Evolutionary conservation across 2,797 vertebrate genomes (phyloP).

Genomic region (Toxotes lorentzi): DNA sequence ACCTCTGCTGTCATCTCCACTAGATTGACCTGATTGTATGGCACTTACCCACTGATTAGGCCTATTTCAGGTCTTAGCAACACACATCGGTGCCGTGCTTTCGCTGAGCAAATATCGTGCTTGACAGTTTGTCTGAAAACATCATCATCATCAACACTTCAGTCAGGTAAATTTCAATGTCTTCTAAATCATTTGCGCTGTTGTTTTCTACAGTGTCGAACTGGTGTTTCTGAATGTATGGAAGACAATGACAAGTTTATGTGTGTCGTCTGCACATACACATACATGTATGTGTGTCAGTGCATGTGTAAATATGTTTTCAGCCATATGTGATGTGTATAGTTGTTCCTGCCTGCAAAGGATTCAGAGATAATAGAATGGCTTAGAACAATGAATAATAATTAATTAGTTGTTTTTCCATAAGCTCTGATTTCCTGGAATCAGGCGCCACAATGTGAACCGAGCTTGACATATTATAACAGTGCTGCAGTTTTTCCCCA

Average conservation of each 20-base stretch:
- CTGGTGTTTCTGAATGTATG: neutral
- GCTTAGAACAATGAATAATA: neutral
- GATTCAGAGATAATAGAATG: no score
- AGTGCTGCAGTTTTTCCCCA: no score
- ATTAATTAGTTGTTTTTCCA: neutral
- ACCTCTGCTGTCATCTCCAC: slow-evolving; percentile 25
- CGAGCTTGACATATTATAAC: no score
- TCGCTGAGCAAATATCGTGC: slow-evolving; percentile 7
- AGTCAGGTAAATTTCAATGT: neutral
- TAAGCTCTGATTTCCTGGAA: neutral
- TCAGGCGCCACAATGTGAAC: neutral
- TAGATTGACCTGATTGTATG: slow-evolving; percentile 39
- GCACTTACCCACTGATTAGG: slow-evolving; percentile 41
- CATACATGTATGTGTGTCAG: neutral
- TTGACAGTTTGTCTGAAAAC: slow-evolving; percentile 51
- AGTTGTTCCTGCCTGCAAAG: no score
- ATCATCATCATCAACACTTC: slow-evolving; percentile 34
- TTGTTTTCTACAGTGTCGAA: neutral
- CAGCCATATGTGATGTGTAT: no score
- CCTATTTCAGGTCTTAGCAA: slow-evolving; percentile 39
- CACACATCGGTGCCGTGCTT: slow-evolving; percentile 1
- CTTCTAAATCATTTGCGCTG: neutral
- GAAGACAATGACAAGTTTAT: neutral
- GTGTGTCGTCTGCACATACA: no score
- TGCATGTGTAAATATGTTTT: neutral